Base-by-base conservation (phyloP, 2,888 invertebrate genomes). In the Brenthis hecate region DNA sequence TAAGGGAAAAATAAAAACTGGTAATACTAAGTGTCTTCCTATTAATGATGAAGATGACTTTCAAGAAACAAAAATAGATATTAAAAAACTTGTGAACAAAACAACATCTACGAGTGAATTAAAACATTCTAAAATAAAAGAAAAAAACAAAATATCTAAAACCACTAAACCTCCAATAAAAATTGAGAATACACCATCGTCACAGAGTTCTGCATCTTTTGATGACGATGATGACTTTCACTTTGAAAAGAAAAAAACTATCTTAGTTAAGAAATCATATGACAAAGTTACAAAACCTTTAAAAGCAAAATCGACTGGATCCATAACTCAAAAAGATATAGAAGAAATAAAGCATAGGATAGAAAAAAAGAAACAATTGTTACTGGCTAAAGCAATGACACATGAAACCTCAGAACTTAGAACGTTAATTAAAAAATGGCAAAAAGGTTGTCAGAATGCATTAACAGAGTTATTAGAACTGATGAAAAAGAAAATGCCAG, bases 401-500 rank as follows among this genome's bases (percentile, higher is more conserved):
- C 85, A 89, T 61, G 93, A 94, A 53, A 87, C 90, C 0, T 88
- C 88, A 71, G 94, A 94, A 77, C 75, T 94, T 6, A 79, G 88
- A 69, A 80, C 72, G 53, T 81, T 93, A 36, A 94, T 94, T 43
- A 87, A 90, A 68, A 93, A 88, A 74, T 94, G 94, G 94, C 91
- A 92, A 73, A 87, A 83, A 65, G 94, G 93, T 1, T 94, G 94
- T 72, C 93, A 93, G 72, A 86, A 87, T 75, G 94, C 94, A 0
- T 77, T 94, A 19, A 84, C 86, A 69, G 91, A 94, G 68, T 81
- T 94, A 14, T 85, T 94, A 77, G 88, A 88, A 51, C 73, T 91
- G 51, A 89, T 93, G 84, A 87, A 85, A 69, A 82, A 77, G 1
- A 91, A 90, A 65, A 83, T 87, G 72, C 87, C 88, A 0, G 89